Base-by-base conservation (phyloP, 2,888 invertebrate genomes). In the Timema podura region DNA sequence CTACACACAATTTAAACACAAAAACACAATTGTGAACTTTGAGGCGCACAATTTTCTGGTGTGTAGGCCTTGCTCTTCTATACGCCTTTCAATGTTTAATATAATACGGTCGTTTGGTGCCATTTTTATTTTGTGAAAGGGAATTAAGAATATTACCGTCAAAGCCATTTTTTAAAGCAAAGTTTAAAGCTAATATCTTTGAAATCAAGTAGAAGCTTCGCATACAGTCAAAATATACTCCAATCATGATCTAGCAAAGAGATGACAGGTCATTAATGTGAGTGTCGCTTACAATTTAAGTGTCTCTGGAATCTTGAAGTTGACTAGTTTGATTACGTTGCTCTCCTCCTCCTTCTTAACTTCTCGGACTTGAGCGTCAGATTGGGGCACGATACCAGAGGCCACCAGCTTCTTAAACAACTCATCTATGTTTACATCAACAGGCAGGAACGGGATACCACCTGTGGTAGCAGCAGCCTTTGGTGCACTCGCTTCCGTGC, bases 371-470 rank as follows among this genome's bases (percentile, higher is more conserved):
- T 16, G 44, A 30, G 70, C 71, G 5, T 68, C 67, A 11, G 71
- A 77, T 5, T 76, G 72, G 7, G 68, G 61, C 49, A 93, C 87
- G 66, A 93, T 89, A n/a, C 93, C 96, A 2, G 92, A 91, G 0
- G 91, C 91, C 1, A 96, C 89, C 8, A 97, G 82, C 80, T 93
- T 93, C 73, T 92, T 90, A 79, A 95, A 92, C 47, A 97, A 82
- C 75, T 93, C 93, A 73, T 87, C 90, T 45, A 97, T 91, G 77
- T 95, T 92, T 80, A 70, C 82, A 81, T 46, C 76, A 69, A 8
- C 77, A 70, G 70, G 69, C 5, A 70, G 45, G 68, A 73, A 69
- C 9, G 73, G 66, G 16, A 45, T 64, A 74, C 66, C 57, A 67
- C 69, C 16, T 80, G 78, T 64, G 78, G 72, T 44, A 81, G 79